Conservation (phyloP, 2,888 invertebrate genomes). For the Piscicola geometra region DNA sequence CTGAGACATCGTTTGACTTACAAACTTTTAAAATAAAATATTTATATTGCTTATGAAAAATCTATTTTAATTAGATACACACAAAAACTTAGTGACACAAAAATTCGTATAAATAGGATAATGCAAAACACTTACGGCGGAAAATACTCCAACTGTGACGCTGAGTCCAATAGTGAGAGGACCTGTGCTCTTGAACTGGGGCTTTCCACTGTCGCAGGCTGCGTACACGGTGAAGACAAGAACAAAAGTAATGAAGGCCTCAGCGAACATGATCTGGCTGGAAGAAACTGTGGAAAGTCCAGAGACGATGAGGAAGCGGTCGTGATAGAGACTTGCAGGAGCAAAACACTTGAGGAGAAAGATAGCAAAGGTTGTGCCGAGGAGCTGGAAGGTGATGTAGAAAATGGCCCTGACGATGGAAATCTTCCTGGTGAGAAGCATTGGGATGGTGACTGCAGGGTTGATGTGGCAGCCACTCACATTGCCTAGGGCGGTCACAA, state of each 20-base stretch:
- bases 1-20: no score
- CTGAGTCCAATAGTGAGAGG: conserved; percentile 46
- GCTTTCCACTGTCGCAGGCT: conserved; percentile 43
- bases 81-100: no score
- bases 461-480: conserved; percentile 86
- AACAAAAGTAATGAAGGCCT: conserved; percentile 45
- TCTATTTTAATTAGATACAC: no score
- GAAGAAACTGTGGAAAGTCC: not conserved
- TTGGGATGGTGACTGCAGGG: conserved; percentile 82
- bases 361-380: conserved; percentile 66
- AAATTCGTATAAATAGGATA: no score
- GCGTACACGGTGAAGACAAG: conserved; percentile 46
- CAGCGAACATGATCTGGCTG: conserved; percentile 43
- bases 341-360: conserved; percentile 43
- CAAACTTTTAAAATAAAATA: no score
- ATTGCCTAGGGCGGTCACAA: conserved; percentile 77
- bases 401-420: conserved; percentile 56
- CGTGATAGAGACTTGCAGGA: conserved; percentile 28
- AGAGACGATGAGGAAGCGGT: conserved; percentile 14
- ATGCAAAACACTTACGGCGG: conserved; percentile 43
- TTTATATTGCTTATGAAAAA: no score
- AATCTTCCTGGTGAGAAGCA: conserved; percentile 76
- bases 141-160: conserved; percentile 44
- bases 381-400: conserved; percentile 74
- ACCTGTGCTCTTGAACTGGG: conserved; percentile 44